These are phyloP conservation scores for Artibeus lituratus DNA, from an alignment of 2,797 vertebrate genomes.

Conservation along the genomic window DNA sequence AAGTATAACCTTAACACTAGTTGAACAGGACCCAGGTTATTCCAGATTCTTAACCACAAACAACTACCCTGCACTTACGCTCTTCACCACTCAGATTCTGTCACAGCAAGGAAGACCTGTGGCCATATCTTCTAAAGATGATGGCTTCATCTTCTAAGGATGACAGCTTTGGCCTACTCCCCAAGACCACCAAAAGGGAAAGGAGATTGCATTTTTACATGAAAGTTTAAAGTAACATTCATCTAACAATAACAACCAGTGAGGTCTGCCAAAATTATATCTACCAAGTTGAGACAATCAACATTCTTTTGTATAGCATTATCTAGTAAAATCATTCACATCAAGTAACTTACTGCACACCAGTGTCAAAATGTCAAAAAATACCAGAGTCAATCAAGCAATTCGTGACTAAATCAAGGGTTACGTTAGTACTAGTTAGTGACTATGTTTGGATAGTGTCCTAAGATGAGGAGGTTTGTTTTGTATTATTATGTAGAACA, in stretches of 20 bases:
- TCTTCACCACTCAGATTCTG: neutral
- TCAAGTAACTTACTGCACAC: neutral
- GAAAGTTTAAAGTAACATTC: neutral
- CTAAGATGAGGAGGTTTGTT: neutral
- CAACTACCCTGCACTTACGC: neutral
- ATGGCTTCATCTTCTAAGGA: neutral
- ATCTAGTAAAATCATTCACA: constrained; percentile 2
- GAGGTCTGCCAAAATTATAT: neutral
- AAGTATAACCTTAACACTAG: constrained; percentile 34
- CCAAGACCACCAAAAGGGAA: neutral
- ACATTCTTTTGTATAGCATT: constrained; percentile 37
- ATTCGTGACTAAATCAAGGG: constrained; percentile 17
- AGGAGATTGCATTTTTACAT: neutral
- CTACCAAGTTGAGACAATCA: constrained; percentile 21
- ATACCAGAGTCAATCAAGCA: constrained; percentile 4
- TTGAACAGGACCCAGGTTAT: neutral
- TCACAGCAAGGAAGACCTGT: neutral
- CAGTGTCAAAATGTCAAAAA: constrained; percentile 39
- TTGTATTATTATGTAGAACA: neutral
- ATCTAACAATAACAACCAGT: constrained; percentile 1
- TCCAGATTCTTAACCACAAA: neutral
- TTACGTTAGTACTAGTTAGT: neutral
- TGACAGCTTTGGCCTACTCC: neutral
- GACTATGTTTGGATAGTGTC: neutral
- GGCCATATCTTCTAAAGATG: neutral